Base-by-base conservation (phyloP, 2,888 invertebrate species). In the Aleiodes testaceus region DNA sequence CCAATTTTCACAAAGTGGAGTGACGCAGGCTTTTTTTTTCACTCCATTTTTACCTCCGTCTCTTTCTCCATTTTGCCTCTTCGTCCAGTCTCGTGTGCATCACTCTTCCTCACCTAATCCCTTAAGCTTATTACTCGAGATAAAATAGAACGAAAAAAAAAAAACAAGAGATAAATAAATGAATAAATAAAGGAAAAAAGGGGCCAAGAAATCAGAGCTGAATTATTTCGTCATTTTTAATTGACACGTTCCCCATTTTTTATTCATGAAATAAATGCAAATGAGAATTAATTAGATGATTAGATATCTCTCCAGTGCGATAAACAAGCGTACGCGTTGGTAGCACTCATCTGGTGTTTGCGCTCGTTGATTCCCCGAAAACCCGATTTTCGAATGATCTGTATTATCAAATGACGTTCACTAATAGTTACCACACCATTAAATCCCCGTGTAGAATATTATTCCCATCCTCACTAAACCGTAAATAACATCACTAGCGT, bases 201-300 rank as follows among this genome's bases (percentile, higher is more conserved):
- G 30, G 50, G 36, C 59, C 2, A 72, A 73, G 70, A 59, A 69
- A n/a, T n/a, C 53, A 70, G 22, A 66, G 68, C 65, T 63, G 67
- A 50, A 42, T 61, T 79, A 80, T 82, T 84, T 84, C 83, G 79
- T 85, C 82, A 83, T 85, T 85, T 85, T 85, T 85, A 85, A 85
- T 85, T 85, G 85, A 83, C 84, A 82, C 5, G 3, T 26, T 26
- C 26, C 26, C 3, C 1, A 26, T 26, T 26, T 26, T 26, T 26
- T 22, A n/a, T n/a, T n/a, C n/a, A n/a, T n/a, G n/a, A n/a, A n/a
- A n/a, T n/a, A n/a, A n/a, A n/a, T n/a, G n/a, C n/a, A n/a, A n/a
- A n/a, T n/a, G 11, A 26, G 2, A 20, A n/a, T 63, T 63, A 22
- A 63, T 63, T 63, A n/a, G 22, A 63, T 63, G 22, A 63, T 63